Base-by-base conservation (phyloP, 2,888 invertebrate genomes). In the Acheta domesticus region DNA sequence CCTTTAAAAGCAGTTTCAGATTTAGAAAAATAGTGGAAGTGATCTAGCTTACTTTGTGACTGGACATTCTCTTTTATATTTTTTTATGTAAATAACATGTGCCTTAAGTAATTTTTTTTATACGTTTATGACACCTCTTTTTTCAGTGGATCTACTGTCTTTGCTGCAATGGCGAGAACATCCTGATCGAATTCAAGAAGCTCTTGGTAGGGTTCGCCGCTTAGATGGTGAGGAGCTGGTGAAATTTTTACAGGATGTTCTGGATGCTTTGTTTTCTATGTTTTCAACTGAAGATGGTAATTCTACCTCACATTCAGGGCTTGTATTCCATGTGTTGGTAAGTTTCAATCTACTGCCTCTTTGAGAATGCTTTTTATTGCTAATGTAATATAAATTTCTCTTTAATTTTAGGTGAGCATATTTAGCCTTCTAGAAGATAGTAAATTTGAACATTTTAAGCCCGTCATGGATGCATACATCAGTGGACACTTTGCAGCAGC, bases 401-500 rank as follows among this genome's bases (percentile, higher is more conserved):
- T 16, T 76, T 76, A 21, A 80, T 78, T 82, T 85, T 84, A 89
- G 89, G 87, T 97, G 20, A 95, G 96, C 81, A 97, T 98, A 84
- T 95, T 98, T 86, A 95, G 94, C 85, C 88, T 97, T 23, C 88
- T 98, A 81, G 95, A 97, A 84, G 96, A 97, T 85, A 93, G 92
- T 79, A 94, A 97, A 84, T 98, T 97, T 87, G 96, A 97, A 85
- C 96, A 97, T 85, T 98, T 98, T 87, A 93, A 95, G 83, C 96
- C 97, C 0, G 96, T 98, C 0, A 92, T 98, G 87, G 96, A 98
- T 85, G 95, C 95, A 1, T 98, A 98, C 85, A 96, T 98, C 79
- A 94, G 94, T 83, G 94, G 95, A 83, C 97, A 97, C 86, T 98
- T 98, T 88, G 96, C 97, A 0, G 97, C 97, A 1, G 96, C 97